Conservation (phyloP, 2,797 vertebrate species). For the Sebastes hubbsi region DNA sequence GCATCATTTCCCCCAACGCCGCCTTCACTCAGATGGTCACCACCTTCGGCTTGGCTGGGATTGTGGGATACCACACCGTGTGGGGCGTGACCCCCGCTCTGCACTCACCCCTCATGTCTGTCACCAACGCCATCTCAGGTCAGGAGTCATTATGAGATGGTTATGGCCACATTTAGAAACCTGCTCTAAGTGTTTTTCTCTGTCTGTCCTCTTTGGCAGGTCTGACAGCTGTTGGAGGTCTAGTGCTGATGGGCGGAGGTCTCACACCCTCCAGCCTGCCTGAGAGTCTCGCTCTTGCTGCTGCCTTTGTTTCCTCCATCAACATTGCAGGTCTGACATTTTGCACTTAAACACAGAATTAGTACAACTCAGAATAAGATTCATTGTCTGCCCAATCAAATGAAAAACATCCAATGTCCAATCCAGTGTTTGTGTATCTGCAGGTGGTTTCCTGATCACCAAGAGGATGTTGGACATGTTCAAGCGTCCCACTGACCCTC, state of each 20-base stretch:
- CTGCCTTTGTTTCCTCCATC: conserved; percentile 87
- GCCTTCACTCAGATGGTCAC: conserved; percentile 87
- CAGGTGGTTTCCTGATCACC: conserved; percentile 86
- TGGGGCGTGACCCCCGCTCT: conserved; percentile 86
- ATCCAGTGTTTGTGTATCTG: neutral
- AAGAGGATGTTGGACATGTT: conserved; percentile 88
- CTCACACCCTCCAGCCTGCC: conserved; percentile 81
- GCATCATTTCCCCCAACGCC: conserved; percentile 78
- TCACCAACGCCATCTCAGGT: conserved; percentile 90
- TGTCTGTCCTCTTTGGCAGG: conserved; percentile 62
- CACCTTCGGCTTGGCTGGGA: conserved; percentile 84
- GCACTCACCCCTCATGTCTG: conserved; percentile 84
- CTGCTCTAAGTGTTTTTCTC: neutral
- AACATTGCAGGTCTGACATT: conserved; percentile 84
- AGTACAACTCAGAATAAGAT: neutral
- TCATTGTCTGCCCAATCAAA: neutral
- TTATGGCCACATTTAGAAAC: neutral
- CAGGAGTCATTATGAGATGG: conserved; percentile 2
- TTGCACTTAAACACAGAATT: neutral
- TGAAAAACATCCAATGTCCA: neutral
- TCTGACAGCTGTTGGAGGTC: conserved; percentile 86
- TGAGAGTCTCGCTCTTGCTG: conserved; percentile 82
- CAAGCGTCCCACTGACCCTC: conserved; percentile 85
- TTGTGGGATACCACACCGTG: conserved; percentile 84
- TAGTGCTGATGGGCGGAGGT: conserved; percentile 87